Evolutionary conservation across 2,888 invertebrate species (phyloP).

Genomic region (Rhingia campestris): DNA sequence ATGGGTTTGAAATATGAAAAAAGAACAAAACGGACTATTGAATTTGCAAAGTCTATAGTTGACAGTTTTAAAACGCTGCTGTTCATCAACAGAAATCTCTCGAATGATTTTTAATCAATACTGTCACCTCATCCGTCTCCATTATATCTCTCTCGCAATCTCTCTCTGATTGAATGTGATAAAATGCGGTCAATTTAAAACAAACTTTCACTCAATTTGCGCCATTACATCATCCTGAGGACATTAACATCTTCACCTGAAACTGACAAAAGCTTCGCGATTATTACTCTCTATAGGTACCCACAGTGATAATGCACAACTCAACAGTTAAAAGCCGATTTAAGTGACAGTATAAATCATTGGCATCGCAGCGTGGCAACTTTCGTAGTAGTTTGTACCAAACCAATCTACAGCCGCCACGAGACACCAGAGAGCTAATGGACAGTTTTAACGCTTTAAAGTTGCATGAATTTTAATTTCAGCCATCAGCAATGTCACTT

Average conservation of each 20-base stretch:
- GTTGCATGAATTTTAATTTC: slow-evolving; percentile 49
- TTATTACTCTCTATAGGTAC: not conserved
- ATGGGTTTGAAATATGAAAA: too few relatives aligned
- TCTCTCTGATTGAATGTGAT: too few relatives aligned
- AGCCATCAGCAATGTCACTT: slow-evolving; percentile 37
- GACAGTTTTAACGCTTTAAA: slow-evolving; percentile 45
- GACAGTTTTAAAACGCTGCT: too few relatives aligned
- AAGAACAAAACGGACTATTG: too few relatives aligned
- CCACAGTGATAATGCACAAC: not conserved
- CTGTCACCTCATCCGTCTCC: too few relatives aligned
- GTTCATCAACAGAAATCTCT: too few relatives aligned
- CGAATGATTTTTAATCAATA: too few relatives aligned
- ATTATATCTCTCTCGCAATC: too few relatives aligned
- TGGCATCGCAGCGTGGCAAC: not conserved
- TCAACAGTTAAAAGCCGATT: slow-evolving; percentile 21
- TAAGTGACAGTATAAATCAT: slow-evolving; percentile 17
- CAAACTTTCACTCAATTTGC: too few relatives aligned
- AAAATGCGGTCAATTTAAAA: too few relatives aligned
- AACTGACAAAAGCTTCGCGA: not conserved
- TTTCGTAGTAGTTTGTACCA: not conserved
- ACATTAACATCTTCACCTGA: not conserved
- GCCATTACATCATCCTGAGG: too few relatives aligned
- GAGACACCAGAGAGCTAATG: slow-evolving; percentile 11
- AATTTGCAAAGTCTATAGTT: too few relatives aligned
- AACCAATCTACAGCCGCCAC: not conserved